phyloP scores from a whole-genome alignment of 2,113 vertebrate species.

The rat (Rattus norvegicus) region GRCr8 NC_086032.1:44211001-44211500 shows the following conservation, averaged over 20 bases:
- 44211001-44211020: neutral
- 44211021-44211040: neutral
- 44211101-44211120: too few species aligned
- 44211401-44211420: neutral
- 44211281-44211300: constrained; percentile 18
- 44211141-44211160: too few species aligned
- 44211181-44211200: neutral
- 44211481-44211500: neutral
- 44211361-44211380: neutral
- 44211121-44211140: too few species aligned
- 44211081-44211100: neutral
- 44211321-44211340: neutral
- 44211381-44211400: neutral
- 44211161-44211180: too few species aligned
- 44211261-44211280: neutral
- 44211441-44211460: neutral
- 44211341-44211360: neutral
- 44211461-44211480: neutral
- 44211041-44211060: neutral
- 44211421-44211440: neutral
- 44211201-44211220: neutral
- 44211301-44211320: neutral
- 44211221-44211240: neutral
- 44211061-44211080: neutral
- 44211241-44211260: neutral